Conservation (phyloP, 2,797 vertebrate genomes). For the Lepilemur ruficaudatus region DNA sequence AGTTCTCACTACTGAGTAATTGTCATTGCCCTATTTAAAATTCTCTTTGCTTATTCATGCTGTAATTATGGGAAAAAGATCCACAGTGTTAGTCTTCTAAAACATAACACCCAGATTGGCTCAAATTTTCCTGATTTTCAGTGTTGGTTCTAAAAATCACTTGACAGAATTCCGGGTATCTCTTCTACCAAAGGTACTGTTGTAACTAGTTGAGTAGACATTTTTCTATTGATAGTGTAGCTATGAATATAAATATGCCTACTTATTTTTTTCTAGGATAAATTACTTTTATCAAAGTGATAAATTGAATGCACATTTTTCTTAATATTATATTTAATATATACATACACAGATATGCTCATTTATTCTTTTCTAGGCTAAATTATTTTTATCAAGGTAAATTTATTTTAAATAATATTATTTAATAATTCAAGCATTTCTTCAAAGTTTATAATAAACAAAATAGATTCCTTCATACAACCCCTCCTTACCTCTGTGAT, state of each 20-base stretch:
- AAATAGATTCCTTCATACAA: neutral
- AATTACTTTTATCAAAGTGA: neutral
- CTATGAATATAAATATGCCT: neutral
- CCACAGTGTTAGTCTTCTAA: neutral
- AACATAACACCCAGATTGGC: neutral
- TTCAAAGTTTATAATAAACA: neutral
- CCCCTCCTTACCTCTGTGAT: neutral
- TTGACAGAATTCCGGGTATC: neutral
- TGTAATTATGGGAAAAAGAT: neutral
- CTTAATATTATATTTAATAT: neutral
- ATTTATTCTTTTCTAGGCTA: neutral
- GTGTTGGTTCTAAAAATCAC: neutral
- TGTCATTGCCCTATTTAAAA: constrained; percentile 18
- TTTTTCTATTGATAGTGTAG: neutral
- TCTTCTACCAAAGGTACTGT: neutral
- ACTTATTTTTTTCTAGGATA: neutral
- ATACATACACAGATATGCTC: neutral
- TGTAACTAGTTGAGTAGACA: neutral
- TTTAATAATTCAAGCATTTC: neutral
- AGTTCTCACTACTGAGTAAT: neutral
- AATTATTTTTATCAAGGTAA: neutral
- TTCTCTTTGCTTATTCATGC: neutral
- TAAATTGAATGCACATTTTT: neutral
- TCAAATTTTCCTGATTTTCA: neutral
- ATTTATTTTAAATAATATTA: neutral